Base-by-base conservation (phyloP, 2,797 vertebrate genomes). In the Sebastes iracundus region DNA sequence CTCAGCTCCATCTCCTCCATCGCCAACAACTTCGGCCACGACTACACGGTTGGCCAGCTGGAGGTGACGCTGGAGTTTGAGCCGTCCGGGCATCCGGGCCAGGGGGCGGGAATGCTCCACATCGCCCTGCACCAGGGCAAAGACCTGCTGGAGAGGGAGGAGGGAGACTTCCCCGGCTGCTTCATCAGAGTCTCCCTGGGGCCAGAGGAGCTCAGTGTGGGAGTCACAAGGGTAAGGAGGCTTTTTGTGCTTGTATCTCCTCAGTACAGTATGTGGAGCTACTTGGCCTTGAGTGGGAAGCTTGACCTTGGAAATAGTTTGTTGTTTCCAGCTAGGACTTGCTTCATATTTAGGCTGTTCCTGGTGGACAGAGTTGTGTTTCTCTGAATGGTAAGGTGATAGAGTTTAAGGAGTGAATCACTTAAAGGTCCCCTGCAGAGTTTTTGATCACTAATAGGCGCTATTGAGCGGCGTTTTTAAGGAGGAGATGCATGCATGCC, bases 1-100 rank as follows among this genome's bases (percentile, higher is more conserved):
- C 96, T 99, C 86, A 97, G 96, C 93, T 99, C 98, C 81, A 92
- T 99, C 92, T 99, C 98, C 32, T 99, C 98, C 33, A 96, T 99
- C 63, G 97, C 97, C 81, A 97, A 99, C 92, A 99, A 97, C 88
- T 99, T 99, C 0, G 98, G 98, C 84, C 97, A 99, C 61, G 98
- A 99, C 86, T 97, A 97, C 94, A 98, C 96, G 0, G 96, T 99
- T 28, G 98, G 98, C 46, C 98, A 99, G 95, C 95, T 99, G 90
- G 98, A 99, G 93, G 97, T 99, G 82, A 96, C 94, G 28, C 94
- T 99, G 85, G 97, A 98, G 89, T 97, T 97, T 2, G 95, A 97
- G 0, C 67, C 84, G 55, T 79, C 95, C 93, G 6, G 95, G 92
- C 66, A 87, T 82, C 38, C 66, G 1, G 84, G 79, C 20, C 92